These are phyloP conservation scores for Palaemon carinicauda DNA, from an alignment of 1,140 invertebrate genomes.

Conservation along the genomic window DNA sequence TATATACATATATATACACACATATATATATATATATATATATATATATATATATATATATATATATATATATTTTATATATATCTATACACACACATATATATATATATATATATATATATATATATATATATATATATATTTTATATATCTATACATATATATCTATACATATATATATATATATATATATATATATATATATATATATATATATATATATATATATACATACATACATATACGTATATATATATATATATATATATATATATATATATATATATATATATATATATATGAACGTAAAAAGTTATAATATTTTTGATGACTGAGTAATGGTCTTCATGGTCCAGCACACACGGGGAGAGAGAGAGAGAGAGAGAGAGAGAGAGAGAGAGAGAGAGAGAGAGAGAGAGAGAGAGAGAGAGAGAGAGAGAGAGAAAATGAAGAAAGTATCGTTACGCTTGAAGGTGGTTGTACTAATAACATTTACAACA, in stretches of 20 bases:
- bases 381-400: neutral
- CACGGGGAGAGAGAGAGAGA: neutral
- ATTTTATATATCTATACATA: neutral
- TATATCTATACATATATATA: neutral
- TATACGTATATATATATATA: neutral
- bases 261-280: too few relatives aligned
- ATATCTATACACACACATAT: too few relatives aligned
- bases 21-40: neutral
- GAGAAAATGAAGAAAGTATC: too few relatives aligned
- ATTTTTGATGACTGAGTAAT: too few relatives aligned
- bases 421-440: neutral
- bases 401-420: neutral
- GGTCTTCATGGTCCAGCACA: too few relatives aligned
- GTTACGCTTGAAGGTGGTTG: too few relatives aligned
- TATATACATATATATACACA: too few relatives aligned
- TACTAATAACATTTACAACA: too few relatives aligned
- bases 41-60: slow-evolving; percentile 2
- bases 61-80: slow-evolving; percentile 2
- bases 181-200: neutral
- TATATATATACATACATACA: neutral
- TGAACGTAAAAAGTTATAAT: too few relatives aligned
- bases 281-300: too few relatives aligned
- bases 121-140: neutral
- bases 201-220: slow-evolving; percentile 2
- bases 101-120: too few relatives aligned